Percentiles rank a stretch among this genome's conserved stretches.
Conservation (phyloP, 1,140 invertebrate species). For the Maconellicoccus hirsutus region DNA sequence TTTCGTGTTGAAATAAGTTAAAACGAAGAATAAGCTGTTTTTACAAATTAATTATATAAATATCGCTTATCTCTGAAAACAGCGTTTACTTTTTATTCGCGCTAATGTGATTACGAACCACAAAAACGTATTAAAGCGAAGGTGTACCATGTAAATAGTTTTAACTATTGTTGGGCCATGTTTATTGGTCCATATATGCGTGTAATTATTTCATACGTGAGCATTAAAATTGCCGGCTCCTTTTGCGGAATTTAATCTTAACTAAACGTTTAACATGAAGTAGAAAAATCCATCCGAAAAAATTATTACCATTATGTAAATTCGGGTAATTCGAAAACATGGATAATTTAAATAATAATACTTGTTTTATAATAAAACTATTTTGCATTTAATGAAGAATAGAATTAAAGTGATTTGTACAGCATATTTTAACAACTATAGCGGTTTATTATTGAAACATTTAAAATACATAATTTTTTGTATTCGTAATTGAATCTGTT, state of each 20-base stretch:
- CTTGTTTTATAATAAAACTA: neutral
- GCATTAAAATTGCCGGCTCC: neutral
- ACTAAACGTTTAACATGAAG: too few species aligned
- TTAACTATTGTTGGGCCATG: neutral
- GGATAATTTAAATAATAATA: neutral
- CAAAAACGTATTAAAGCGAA: neutral
- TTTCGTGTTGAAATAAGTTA: neutral
- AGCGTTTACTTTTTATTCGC: slow-evolving; percentile 8
- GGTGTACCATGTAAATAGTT: neutral
- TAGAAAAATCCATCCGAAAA: neutral
- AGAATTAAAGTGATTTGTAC: slow-evolving; percentile 5
- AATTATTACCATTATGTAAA: neutral
- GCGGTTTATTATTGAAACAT: neutral
- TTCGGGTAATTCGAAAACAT: slow-evolving; percentile 3
- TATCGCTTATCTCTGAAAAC: neutral
- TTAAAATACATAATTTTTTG: neutral
- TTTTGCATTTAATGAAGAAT: slow-evolving; percentile 6
- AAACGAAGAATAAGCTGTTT: slow-evolving; percentile 5
- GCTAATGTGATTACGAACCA: neutral
- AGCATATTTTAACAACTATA: neutral
- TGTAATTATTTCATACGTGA: slow-evolving; percentile 1
- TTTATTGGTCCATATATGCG: neutral
- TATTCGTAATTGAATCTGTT: slow-evolving; percentile 1
- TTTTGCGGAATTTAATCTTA: too few species aligned
- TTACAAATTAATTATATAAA: slow-evolving; percentile 6